phyloP scores from a whole-genome alignment of 2,888 invertebrate species.

The Cyclophora punctaria region DNA sequence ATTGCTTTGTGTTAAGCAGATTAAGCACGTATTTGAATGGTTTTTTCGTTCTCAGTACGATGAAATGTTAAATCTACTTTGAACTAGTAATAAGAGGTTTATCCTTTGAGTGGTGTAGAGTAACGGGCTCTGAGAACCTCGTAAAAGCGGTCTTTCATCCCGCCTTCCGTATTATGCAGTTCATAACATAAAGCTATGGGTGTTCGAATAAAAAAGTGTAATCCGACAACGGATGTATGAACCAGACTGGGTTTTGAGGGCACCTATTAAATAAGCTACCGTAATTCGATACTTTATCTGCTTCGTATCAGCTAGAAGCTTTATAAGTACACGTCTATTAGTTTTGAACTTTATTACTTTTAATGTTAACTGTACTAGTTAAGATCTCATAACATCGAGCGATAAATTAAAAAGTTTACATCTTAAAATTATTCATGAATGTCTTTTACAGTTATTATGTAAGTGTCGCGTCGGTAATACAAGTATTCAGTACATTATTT shows the following conservation, averaged over 20 bases:
- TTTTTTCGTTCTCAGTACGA: too few species aligned
- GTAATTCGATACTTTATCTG: constrained; percentile 46
- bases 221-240: constrained; percentile 42
- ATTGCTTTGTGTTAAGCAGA: too few species aligned
- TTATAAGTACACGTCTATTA: too few species aligned
- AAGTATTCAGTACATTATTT: too few species aligned
- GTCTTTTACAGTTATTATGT: too few species aligned
- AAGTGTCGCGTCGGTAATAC: too few species aligned
- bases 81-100: constrained; percentile 40
- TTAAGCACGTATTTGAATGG: too few species aligned
- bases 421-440: too few species aligned
- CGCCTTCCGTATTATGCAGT: constrained; percentile 46
- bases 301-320: constrained; percentile 1
- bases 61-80: constrained; percentile 51
- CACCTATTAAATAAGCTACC: constrained; percentile 46
- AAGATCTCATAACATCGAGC: too few species aligned
- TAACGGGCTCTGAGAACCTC: constrained; percentile 52
- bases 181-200: constrained; percentile 34
- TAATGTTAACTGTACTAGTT: too few species aligned
- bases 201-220: constrained; percentile 32
- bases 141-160: constrained; percentile 65
- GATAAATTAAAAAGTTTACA: too few species aligned
- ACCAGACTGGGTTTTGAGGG: constrained; percentile 37
- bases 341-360: too few species aligned
- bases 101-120: constrained; percentile 38